Evolutionary conservation across 2,888 invertebrate species (phyloP).

Genomic region (Galeruca laticollis): DNA sequence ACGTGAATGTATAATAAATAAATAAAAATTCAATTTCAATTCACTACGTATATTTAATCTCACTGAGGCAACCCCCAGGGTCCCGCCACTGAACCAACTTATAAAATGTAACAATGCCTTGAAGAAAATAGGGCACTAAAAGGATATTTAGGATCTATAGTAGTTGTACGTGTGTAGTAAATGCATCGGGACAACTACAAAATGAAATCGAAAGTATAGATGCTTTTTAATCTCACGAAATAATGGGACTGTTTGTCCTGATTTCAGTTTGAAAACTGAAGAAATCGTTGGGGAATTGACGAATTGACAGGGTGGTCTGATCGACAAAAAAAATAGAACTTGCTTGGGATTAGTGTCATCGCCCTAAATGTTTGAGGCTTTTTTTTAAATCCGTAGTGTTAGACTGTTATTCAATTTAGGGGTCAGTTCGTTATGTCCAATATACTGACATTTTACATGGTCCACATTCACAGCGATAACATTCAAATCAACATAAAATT

Average conservation of each 20-base stretch:
- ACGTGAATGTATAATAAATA: too few relatives aligned
- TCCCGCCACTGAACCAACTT: slow-evolving; percentile 13
- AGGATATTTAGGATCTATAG: slow-evolving; percentile 38
- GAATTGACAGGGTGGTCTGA: slow-evolving; percentile 29
- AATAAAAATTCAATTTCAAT: too few relatives aligned
- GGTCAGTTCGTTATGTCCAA: too few relatives aligned
- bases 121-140: slow-evolving; percentile 34
- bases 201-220: slow-evolving; percentile 37
- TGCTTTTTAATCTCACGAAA: slow-evolving; percentile 32
- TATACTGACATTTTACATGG: too few relatives aligned
- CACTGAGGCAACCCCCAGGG: background rate
- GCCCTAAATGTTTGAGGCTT: background rate
- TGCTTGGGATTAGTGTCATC: slow-evolving; percentile 7
- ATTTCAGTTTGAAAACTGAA: slow-evolving; percentile 24
- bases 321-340: slow-evolving; percentile 7
- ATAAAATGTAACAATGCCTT: slow-evolving; percentile 25
- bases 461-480: too few relatives aligned
- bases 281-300: slow-evolving; percentile 25
- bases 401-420: too few relatives aligned
- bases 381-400: background rate
- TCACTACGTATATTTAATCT: background rate
- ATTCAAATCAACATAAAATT: too few relatives aligned
- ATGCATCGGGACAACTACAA: slow-evolving; percentile 35
- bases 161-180: slow-evolving; percentile 36
- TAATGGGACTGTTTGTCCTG: slow-evolving; percentile 30